Evolutionary conservation across 2,888 invertebrate genomes (phyloP), one percentile per base, ranked within the genome.

Genomic region (Athalia circularis): DNA sequence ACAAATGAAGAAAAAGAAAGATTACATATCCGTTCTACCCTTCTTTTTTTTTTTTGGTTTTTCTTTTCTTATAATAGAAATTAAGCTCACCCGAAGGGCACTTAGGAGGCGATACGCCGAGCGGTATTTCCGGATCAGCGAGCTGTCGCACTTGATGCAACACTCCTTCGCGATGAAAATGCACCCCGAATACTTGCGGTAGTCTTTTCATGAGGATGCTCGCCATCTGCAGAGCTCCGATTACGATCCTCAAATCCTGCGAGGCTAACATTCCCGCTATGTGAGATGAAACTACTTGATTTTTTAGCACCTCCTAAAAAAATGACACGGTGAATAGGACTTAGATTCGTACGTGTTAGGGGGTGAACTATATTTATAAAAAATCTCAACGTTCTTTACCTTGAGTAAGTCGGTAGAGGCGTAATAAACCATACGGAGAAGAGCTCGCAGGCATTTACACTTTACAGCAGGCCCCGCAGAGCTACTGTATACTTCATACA

Each of bases 251-350:
- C 81, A 99, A 93, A 92, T 99, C 99, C 89, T 95, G 96, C 4
- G 98, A 98, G 0, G 98, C 98, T 94, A 99, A 94, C 98, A 99
- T 99, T 79, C 98, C 98, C 50, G 99, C 99, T 88, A 99, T 97
- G 91, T 99, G 98, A 85, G 98, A 98, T 80, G 97, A 97, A 78
- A 98, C 97, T 82, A 96, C 94, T 90, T 94, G 94, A 87, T 94
- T 94, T 85, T 94, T 94, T 79, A 94, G 88, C 79, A 93, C 92
- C 81, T 92, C 92, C 91, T 91, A 79, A 68, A 74, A n/a, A 50
- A 77, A 77, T 13, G 47, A 50, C 70, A 57, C 78, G 8, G 7
- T 5, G 11, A 72, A 4, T 43, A 64, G 3, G 43, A 13, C 9
- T 15, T 43, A 64, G 7, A 64, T 8, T 43, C 13, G 7, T 11